Conservation (phyloP, 23 tunicate genomes). For the Trididemnum miniatum region DNA sequence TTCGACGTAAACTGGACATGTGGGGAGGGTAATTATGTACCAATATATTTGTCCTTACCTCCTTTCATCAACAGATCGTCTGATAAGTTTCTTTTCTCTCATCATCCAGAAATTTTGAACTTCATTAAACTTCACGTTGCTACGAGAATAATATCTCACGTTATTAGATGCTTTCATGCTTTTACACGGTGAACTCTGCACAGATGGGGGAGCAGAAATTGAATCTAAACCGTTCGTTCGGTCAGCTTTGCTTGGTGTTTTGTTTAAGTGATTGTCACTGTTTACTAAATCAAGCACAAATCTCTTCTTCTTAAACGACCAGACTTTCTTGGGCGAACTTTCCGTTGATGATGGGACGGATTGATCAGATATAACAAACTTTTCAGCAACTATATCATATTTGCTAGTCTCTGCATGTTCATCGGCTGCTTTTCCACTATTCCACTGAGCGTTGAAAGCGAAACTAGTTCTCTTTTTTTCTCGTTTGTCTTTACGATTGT, state of each 20-base stretch:
- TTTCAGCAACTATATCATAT: neutral
- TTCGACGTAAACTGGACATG: too few relatives aligned
- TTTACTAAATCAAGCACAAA: neutral
- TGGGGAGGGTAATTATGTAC: too few relatives aligned
- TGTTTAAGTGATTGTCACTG: neutral
- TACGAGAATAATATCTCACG: neutral
- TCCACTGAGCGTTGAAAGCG: neutral
- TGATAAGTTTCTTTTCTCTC: slow-evolving; percentile 42
- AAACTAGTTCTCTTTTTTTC: neutral
- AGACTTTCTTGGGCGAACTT: neutral
- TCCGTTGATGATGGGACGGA: neutral
- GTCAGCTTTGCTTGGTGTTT: neutral
- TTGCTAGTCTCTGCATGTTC: neutral
- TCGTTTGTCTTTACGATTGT: neutral
- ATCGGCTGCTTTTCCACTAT: neutral
- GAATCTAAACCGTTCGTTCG: neutral
- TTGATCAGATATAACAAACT: neutral
- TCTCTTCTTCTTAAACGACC: neutral
- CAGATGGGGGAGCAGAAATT: slow-evolving; percentile 67
- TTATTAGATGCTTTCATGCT: neutral
- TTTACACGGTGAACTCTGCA: slow-evolving; percentile 49
- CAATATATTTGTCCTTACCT: too few relatives aligned
- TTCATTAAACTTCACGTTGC: slow-evolving; percentile 59
- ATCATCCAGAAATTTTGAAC: slow-evolving; percentile 74
- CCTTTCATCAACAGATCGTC: slow-evolving; percentile 40